Base-by-base conservation (phyloP, 2,113 vertebrate genomes). In the Macaca mulatta region DNA sequence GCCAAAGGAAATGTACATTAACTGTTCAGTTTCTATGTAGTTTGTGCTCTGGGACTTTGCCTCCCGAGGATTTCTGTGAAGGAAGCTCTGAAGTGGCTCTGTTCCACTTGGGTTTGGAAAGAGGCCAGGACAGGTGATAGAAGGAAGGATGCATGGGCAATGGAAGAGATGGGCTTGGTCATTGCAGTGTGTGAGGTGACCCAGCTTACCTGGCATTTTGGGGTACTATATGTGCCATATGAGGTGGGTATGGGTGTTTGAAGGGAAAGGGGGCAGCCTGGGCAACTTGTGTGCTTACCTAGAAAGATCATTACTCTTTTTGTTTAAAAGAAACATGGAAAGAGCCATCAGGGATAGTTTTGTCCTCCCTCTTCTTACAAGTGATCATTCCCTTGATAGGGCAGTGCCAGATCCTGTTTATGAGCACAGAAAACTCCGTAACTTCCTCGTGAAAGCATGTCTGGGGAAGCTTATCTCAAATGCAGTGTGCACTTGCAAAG, bases 191-290 rank as follows among this genome's bases (percentile, higher is more conserved):
- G 40, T 9, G 6, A 13, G 3, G n/a, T 8, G 43, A 83, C 64
- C 40, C 25, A 9, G 35, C 35, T 35, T 38, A 5, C 18, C 35
- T 2, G 27, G 69, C 30, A 3, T 83, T 48, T 40, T 23, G 43
- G 35, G 13, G n/a, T 16, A 6, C 48, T 3, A 0, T n/a, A 5
- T 16, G 5, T n/a, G 43, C 48, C 4, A 1, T 17, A 5, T 3
- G 40, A 25, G 2, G 10, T 2, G 1, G 30, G 30, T 32, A 45
- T 9, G 8, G 1, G 14, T 45, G 11, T 45, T 17, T 57, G 67
- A 52, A 22, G 4, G 9, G 4, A 74, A 64, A 72, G 14, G 13
- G 27, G 48, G 6, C 3, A 3, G 35, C 8, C 18, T 45, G 52
- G n/a, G 50, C 25, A 50, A 27, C 32, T 57, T 17, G 40, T 48